Evolutionary conservation across 2,113 vertebrate genomes (phyloP), one percentile per base, ranked within the genome.

Genomic region (Andinoacara biseriatus): DNA sequence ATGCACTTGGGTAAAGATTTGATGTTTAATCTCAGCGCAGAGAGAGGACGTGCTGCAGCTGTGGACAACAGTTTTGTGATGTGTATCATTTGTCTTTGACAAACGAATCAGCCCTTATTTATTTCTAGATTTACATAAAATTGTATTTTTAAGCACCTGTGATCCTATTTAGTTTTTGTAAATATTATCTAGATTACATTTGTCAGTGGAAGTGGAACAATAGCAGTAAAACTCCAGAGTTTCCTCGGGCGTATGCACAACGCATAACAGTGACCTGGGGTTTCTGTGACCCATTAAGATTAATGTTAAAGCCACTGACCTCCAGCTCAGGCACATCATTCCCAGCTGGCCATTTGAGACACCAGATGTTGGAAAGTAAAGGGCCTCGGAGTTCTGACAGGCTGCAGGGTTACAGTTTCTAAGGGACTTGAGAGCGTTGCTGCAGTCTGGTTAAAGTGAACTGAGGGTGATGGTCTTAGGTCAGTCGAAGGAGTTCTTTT

Each of bases 321-420:
- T 82, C 69, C 79, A 33, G 85, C 82, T 80, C 83, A 72, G 76
- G 57, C 46, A 10, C 52, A 14, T 52, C 82, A 74, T 58, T 89
- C 91, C 90, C 89, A 74, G 38, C 18, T 58, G 90, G 49, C 80
- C 69, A 33, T 67, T 88, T 57, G 24, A 88, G 60, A 80, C 10
- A 3, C 78, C 90, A 92, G 91, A 92, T 92, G 89, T 92, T 90
- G 75, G 82, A 74, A 77, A 82, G 82, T 52, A 60, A 38, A 75
- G 52, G 38, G 33, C 20, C 74, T 80, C 22, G 4, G 69, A 52
- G 5, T 65, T 18, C 29, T 67, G 60, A 80, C 82, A 49, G 60
- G 65, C 79, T 40, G 35, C 78, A 10, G 1, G n/a, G 56, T 86
- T 82, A 79, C 29, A 22, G 78, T 40, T 69, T 81, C 76, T 15